Conservation (phyloP, 92 coral and sea anemone species). For the Actinernus sp. region DNA sequence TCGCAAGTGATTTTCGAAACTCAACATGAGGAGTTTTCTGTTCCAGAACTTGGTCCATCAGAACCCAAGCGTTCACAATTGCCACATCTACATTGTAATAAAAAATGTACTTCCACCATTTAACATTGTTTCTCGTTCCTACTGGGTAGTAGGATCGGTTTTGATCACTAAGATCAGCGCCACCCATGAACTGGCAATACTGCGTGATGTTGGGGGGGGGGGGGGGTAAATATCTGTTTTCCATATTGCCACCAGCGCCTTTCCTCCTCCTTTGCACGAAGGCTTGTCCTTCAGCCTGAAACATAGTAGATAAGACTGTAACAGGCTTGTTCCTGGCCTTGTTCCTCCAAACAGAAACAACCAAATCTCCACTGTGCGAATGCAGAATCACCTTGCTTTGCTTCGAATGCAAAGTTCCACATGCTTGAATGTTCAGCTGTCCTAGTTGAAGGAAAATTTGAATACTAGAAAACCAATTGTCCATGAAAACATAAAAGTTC, state of each 20-base stretch:
- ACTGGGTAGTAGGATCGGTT: background rate
- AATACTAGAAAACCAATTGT: constrained; percentile 54
- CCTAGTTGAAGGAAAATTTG: constrained; percentile 31
- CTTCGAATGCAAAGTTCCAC: constrained; percentile 52
- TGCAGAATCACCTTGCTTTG: background rate
- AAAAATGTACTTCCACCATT: background rate
- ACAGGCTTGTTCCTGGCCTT: constrained; percentile 9
- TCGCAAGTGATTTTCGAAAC: constrained; percentile 5
- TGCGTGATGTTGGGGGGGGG: background rate
- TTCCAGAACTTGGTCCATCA: background rate
- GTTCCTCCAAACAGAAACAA: background rate
- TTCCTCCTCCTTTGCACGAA: background rate
- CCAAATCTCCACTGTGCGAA: background rate
- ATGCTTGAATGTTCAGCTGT: constrained; percentile 16
- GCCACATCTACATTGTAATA: background rate
- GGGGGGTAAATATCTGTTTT: too few species aligned
- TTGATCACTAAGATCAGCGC: too few species aligned
- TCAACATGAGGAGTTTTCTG: background rate
- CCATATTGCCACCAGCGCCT: background rate
- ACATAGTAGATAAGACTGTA: background rate
- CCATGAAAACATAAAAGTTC: constrained; percentile 40
- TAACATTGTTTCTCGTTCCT: background rate
- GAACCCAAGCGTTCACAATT: background rate
- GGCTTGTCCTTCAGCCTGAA: background rate
- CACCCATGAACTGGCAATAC: background rate